Base-by-base conservation (phyloP, 2,113 vertebrate genomes). In the Phycodurus eques region DNA sequence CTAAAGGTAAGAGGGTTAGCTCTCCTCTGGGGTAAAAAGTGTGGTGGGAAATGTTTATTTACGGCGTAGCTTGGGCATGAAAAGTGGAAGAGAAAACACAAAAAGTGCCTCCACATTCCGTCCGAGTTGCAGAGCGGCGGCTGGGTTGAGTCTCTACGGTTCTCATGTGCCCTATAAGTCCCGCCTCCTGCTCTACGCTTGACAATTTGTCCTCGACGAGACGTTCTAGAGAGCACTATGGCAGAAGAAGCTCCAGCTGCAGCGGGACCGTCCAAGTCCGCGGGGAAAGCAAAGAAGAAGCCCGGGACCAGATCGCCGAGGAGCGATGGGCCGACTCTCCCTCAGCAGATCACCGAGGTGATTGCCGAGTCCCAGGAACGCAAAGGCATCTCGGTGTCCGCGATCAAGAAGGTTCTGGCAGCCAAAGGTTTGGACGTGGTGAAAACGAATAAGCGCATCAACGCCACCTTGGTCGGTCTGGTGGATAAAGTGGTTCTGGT, bases 91-190 rank as follows among this genome's bases (percentile, higher is more conserved):
- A 70, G 68, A 70, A 70, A 70, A 70, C 68, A 70, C 68, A 70
- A 70, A 22, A 66, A 47, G 51, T 39, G 35, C 12, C 17, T 31
- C n/a, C 68, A 43, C 51, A 44, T 46, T 46, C 59, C 51, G 6
- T 9, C 12, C 3, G 42, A 27, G 11, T 39, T 6, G 22, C 53
- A 19, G 22, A 59, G 42, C 54, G 53, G 68, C 22, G 35, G 39
- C 9, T 14, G 14, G n/a, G 22, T 70, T 70, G 68, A 56, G 5
- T 70, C 68, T 70, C 68, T 9, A 44, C 68, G 68, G 68, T 70
- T 70, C 68, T 70, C 68, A 70, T 70, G 35, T 9, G 15, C 39
- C n/a, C 46, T 70, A 70, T 70, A 70, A 70, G 42, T 70, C 14
- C 68, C 68, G 35, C 68, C 68, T 70, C 68, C 35, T 46, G 42